These are phyloP conservation scores for Serrognathus titanus DNA, from an alignment of 2,888 invertebrate species.

Conservation along the genomic window DNA sequence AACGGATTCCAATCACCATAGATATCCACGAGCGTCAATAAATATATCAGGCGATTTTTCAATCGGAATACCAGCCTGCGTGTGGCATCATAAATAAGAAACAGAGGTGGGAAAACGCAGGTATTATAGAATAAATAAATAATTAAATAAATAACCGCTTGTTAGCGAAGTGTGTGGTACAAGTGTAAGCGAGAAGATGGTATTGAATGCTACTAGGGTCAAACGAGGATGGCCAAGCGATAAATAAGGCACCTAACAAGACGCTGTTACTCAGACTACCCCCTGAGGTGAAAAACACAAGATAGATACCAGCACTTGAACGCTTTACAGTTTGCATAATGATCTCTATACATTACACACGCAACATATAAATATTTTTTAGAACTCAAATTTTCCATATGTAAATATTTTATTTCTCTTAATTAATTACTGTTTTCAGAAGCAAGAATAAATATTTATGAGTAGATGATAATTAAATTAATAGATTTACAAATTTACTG, in stretches of 20 bases:
- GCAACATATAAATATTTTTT: too few relatives aligned
- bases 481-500: too few relatives aligned
- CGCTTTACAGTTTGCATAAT: conserved; percentile 21
- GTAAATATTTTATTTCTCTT: too few relatives aligned
- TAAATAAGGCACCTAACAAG: conserved; percentile 51
- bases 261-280: conserved; percentile 49
- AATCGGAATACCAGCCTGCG: conserved; percentile 47
- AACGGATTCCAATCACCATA: conserved; percentile 45
- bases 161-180: conserved; percentile 50
- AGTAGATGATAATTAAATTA: too few relatives aligned
- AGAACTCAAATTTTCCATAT: too few relatives aligned
- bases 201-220: conserved; percentile 5
- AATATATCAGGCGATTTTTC: conserved; percentile 45
- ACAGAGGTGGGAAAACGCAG: conserved; percentile 51
- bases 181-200: conserved; percentile 14
- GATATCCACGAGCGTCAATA: conserved; percentile 45
- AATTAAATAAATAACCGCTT: conserved; percentile 53
- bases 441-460: too few relatives aligned
- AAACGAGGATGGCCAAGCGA: conserved; percentile 38
- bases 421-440: too few relatives aligned
- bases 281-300: conserved; percentile 47
- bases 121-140: conserved; percentile 53
- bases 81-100: conserved; percentile 51
- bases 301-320: conserved; percentile 23
- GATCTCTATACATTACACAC: conserved; percentile 10